These are phyloP conservation scores for Latrodectus hesperus DNA, from an alignment of 2,888 invertebrate genomes.

Conservation along the genomic window DNA sequence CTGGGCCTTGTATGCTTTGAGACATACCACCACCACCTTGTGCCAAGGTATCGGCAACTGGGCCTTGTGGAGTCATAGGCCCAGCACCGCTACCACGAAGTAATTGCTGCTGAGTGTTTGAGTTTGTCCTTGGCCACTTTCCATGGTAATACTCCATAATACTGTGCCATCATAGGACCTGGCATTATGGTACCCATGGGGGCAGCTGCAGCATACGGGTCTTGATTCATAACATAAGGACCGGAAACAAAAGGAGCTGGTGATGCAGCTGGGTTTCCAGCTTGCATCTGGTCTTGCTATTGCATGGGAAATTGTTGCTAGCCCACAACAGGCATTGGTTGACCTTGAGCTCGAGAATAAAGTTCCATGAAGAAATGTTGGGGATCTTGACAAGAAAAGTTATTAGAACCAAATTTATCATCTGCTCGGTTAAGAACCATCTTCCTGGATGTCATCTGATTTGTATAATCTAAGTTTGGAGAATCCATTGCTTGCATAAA, in stretches of 20 bases:
- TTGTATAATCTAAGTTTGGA: constrained; percentile 75
- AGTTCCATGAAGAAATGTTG: constrained; percentile 68
- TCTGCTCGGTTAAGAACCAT: constrained; percentile 64
- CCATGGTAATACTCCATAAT: constrained; percentile 95
- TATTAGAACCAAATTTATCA: constrained; percentile 64
- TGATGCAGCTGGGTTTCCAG: constrained; percentile 63
- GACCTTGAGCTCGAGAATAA: constrained; percentile 61
- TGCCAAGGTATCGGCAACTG: constrained; percentile 72
- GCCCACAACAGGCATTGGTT: constrained; percentile 68
- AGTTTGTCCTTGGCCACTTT: constrained; percentile 79
- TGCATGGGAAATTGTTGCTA: constrained; percentile 73
- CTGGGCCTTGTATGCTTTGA: constrained; percentile 71
- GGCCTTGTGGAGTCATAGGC: constrained; percentile 71
- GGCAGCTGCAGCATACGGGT: constrained; percentile 70
- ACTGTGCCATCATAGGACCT: constrained; percentile 83
- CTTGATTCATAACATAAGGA: constrained; percentile 71
- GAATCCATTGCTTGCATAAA: constrained; percentile 75
- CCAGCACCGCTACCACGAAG: constrained; percentile 69
- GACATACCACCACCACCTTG: constrained; percentile 63
- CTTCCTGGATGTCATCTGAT: constrained; percentile 70
- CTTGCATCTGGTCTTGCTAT: constrained; percentile 68
- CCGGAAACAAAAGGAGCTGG: constrained; percentile 68
- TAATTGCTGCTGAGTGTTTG: constrained; percentile 70
- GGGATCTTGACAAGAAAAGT: constrained; percentile 63
- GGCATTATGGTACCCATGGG: constrained; percentile 70